phyloP scores from a whole-genome alignment of 2,113 vertebrate species.

The Pseudorectes ferrugineus region DNA sequence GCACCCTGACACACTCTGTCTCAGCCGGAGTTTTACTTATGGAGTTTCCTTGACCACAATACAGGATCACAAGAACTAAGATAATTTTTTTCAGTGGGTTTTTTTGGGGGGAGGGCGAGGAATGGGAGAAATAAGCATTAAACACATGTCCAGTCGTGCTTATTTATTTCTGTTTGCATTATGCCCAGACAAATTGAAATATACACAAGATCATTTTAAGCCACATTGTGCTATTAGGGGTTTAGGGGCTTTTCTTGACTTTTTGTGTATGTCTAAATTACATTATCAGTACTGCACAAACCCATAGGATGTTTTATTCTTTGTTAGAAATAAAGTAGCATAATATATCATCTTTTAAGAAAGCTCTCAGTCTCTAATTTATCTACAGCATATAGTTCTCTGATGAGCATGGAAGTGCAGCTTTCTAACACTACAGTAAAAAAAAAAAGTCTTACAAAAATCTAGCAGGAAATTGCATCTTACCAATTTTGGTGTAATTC shows the following conservation, averaged over 20 bases:
- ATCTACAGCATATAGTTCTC: not conserved
- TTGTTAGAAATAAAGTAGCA: not conserved
- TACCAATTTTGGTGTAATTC: not conserved
- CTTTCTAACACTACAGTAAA: not conserved
- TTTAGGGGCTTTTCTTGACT: not conserved
- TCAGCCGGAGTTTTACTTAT: not conserved
- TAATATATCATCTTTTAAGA: not conserved
- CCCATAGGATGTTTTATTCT: not conserved
- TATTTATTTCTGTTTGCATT: not conserved
- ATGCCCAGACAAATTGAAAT: not conserved
- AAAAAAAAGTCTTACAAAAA: not conserved
- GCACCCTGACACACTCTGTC: not conserved
- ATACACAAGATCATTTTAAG: not conserved
- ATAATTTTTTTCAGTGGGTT: not conserved
- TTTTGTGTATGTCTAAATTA: not conserved
- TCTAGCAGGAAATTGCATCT: conserved; percentile 4
- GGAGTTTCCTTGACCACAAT: not conserved
- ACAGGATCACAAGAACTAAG: not conserved
- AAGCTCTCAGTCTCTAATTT: not conserved
- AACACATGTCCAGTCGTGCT: not conserved
- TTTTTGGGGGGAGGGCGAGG: not conserved
- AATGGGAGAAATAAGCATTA: not conserved
- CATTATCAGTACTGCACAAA: not conserved
- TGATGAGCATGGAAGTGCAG: not conserved
- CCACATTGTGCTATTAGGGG: not conserved